These are phyloP conservation scores for Macrocentrus cingulum DNA, from an alignment of 1,140 invertebrate genomes.

Conservation along the genomic window DNA sequence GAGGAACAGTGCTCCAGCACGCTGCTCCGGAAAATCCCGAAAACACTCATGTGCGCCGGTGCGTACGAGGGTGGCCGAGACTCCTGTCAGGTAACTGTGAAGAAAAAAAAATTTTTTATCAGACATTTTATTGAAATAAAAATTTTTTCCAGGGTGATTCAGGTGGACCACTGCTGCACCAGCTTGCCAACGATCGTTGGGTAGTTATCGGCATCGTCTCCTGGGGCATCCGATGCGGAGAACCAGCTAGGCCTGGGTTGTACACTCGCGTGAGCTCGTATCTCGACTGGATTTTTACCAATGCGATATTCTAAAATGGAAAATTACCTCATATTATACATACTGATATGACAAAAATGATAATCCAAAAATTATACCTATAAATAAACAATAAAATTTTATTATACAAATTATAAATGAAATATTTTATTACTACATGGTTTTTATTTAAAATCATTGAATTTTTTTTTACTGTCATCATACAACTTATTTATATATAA, in stretches of 20 bases:
- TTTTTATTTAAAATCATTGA: too few species aligned
- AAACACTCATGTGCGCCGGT: conserved; percentile 73
- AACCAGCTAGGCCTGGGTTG: conserved; percentile 68
- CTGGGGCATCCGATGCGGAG: conserved; percentile 74
- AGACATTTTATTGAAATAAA: neutral
- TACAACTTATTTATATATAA: too few species aligned
- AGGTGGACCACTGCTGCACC: conserved; percentile 77
- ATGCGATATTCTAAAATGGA: conserved; percentile 60
- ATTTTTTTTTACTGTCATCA: too few species aligned
- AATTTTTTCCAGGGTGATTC: conserved; percentile 71
- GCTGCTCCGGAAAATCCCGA: conserved; percentile 66
- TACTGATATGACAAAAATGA: neutral
- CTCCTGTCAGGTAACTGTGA: conserved; percentile 70
- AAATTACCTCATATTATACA: neutral
- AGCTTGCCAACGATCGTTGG: conserved; percentile 73
- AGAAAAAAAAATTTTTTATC: conserved; percentile 9
- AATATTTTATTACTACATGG: too few species aligned
- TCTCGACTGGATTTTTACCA: conserved; percentile 72
- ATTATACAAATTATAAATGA: conserved; percentile 47
- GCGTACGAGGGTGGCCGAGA: conserved; percentile 72
- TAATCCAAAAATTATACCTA: too few species aligned
- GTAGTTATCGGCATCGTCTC: conserved; percentile 79
- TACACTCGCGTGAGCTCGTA: conserved; percentile 73
- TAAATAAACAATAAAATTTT: conserved; percentile 51
- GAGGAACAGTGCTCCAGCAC: conserved; percentile 67